Percentiles rank a stretch among this genome's conserved stretches.
phyloP scores from a whole-genome alignment of 2,888 invertebrate genomes.

The Cephus pygmeus region DNA sequence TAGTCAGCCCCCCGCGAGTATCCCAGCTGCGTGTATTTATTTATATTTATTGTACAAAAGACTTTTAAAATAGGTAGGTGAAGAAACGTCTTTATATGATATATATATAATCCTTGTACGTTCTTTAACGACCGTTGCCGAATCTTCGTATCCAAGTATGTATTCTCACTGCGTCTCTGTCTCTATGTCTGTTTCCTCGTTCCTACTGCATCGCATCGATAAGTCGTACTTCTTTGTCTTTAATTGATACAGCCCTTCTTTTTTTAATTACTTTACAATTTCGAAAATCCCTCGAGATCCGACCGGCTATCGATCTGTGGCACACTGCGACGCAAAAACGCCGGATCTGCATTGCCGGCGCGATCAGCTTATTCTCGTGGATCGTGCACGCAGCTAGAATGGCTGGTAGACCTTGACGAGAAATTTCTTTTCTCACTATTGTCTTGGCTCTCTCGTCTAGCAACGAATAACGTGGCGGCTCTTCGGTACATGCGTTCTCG shows the following conservation, averaged over 20 bases:
- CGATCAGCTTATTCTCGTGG: neutral
- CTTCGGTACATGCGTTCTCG: slow-evolving; percentile 12
- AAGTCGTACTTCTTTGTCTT: too few relatives aligned
- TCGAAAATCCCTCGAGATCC: neutral
- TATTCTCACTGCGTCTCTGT: neutral
- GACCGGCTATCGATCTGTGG: slow-evolving; percentile 37
- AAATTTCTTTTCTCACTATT: too few relatives aligned
- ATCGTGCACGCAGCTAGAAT: too few relatives aligned
- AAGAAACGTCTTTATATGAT: neutral
- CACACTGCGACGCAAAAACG: slow-evolving; percentile 55
- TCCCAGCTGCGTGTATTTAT: slow-evolving; percentile 47
- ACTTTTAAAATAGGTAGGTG: slow-evolving; percentile 57
- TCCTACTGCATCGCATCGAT: neutral
- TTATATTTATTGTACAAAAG: slow-evolving; percentile 62
- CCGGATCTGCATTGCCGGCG: slow-evolving; percentile 23
- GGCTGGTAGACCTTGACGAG: too few relatives aligned
- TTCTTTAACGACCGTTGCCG: slow-evolving; percentile 3
- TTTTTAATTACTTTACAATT: neutral
- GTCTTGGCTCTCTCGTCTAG: too few relatives aligned
- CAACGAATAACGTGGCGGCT: neutral
- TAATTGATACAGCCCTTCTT: neutral
- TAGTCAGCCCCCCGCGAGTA: slow-evolving; percentile 22
- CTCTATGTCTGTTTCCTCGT: slow-evolving; percentile 1
- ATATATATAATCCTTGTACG: slow-evolving; percentile 11
- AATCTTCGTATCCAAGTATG: neutral